Percentiles rank a stretch among this genome's conserved stretches.
Evolutionary conservation across 2,797 vertebrate genomes (phyloP).

Genomic region (Sciurus carolinensis): DNA sequence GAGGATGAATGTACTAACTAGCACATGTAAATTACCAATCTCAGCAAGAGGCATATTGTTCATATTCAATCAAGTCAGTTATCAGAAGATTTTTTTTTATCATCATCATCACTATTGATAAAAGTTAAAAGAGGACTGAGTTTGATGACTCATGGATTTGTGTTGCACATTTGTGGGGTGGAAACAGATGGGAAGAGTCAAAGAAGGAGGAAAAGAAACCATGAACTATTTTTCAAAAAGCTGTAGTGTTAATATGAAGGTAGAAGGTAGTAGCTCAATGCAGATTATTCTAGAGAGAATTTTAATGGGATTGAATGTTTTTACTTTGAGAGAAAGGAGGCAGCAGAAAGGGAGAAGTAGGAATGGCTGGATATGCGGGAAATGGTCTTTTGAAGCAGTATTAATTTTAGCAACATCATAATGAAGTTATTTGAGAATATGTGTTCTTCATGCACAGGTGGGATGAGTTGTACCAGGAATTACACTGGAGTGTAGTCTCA

Average conservation of each 20-base stretch:
- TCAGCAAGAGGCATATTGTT: too few species aligned
- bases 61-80: neutral
- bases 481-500: neutral
- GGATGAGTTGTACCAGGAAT: conserved; percentile 46
- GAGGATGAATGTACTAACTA: neutral
- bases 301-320: neutral
- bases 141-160: conserved; percentile 1
- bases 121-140: neutral
- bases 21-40: neutral
- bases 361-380: neutral
- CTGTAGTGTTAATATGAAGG: neutral
- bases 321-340: neutral
- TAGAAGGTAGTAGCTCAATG: neutral
- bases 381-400: neutral
- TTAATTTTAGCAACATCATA: conserved; percentile 28
- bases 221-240: conserved; percentile 20
- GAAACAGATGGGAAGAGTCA: neutral
- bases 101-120: neutral
- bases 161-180: neutral
- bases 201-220: conserved; percentile 18
- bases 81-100: neutral
- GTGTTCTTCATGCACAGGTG: conserved; percentile 55
- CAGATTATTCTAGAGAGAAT: neutral
- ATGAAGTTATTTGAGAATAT: conserved; percentile 22
- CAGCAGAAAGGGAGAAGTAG: neutral